Percentiles rank a stretch among this genome's conserved stretches.
Evolutionary conservation across 2,113 vertebrate species (phyloP).

Genomic region (Muscicapa adusta): DNA sequence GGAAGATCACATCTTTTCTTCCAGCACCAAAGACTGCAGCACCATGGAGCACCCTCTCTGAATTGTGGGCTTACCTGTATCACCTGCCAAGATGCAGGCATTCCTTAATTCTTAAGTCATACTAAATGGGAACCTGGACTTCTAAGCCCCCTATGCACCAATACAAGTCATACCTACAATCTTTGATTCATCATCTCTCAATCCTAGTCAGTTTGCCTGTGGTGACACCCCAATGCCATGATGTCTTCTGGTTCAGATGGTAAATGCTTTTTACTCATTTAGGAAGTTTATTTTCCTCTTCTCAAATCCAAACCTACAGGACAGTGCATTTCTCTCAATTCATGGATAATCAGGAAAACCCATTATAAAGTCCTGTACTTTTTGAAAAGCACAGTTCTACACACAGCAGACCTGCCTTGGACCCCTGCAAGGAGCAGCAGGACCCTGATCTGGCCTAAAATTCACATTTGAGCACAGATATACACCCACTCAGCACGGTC

Average conservation of each 20-base stretch:
- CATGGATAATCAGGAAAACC: neutral
- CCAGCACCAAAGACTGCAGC: neutral
- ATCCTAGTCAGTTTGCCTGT: neutral
- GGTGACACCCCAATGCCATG: rapidly evolving
- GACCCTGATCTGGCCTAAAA: neutral
- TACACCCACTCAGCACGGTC: neutral
- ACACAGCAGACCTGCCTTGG: neutral
- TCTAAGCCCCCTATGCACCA: neutral
- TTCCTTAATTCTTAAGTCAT: neutral
- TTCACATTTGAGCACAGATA: neutral
- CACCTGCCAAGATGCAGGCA: neutral
- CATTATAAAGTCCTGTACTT: neutral
- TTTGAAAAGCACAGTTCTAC: neutral
- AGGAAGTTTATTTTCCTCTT: neutral
- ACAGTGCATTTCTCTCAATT: neutral
- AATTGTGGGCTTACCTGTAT: neutral
- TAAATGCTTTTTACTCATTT: neutral
- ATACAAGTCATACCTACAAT: neutral
- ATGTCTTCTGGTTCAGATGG: neutral
- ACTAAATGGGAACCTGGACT: neutral
- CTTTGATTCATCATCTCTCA: neutral
- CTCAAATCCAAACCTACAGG: neutral
- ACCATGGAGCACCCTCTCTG: neutral
- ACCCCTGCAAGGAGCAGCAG: neutral
- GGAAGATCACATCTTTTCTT: neutral